Evolutionary conservation across 2,797 vertebrate species (phyloP).

Genomic region (Anableps anableps): DNA sequence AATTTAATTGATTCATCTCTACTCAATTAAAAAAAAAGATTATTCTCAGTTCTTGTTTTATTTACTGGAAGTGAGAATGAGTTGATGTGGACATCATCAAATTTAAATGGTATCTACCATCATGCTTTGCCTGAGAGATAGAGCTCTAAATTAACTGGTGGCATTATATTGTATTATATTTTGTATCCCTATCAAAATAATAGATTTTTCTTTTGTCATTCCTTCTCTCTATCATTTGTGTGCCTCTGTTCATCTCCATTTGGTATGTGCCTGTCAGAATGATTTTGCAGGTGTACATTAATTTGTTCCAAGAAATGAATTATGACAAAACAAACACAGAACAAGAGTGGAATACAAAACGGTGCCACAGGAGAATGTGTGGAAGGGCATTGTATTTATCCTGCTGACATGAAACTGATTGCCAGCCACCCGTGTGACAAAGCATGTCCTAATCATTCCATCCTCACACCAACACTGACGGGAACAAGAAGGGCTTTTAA

Average conservation of each 20-base stretch:
- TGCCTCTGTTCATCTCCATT: constrained; percentile 35
- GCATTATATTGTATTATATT: constrained; percentile 12
- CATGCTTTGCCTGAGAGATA: constrained; percentile 21
- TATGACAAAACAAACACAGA: constrained; percentile 44
- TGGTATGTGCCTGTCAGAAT: constrained; percentile 24
- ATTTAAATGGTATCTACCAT: constrained; percentile 20
- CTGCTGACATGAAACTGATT: constrained; percentile 16
- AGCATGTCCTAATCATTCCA: constrained; percentile 14
- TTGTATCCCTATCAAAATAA: constrained; percentile 8
- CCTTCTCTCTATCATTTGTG: constrained; percentile 13
- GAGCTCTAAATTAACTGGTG: constrained; percentile 11
- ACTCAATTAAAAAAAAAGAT: constrained; percentile 4
- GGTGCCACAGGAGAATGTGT: constrained; percentile 24
- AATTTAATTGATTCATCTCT: too few species aligned
- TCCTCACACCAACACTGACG: constrained; percentile 3
- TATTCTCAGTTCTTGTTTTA: constrained; percentile 22
- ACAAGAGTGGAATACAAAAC: constrained; percentile 30
- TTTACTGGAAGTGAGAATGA: constrained; percentile 11
- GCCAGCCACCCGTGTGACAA: constrained; percentile 6
- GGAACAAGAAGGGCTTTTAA: constrained; percentile 18
- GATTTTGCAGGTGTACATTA: constrained; percentile 50
- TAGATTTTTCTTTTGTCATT: background rate
- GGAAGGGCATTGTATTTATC: constrained; percentile 12
- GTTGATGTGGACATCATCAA: constrained; percentile 34
- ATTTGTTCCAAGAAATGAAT: constrained; percentile 52